These are phyloP conservation scores for Capitella teleta DNA, from an alignment of 1,140 invertebrate genomes.

Conservation along the genomic window DNA sequence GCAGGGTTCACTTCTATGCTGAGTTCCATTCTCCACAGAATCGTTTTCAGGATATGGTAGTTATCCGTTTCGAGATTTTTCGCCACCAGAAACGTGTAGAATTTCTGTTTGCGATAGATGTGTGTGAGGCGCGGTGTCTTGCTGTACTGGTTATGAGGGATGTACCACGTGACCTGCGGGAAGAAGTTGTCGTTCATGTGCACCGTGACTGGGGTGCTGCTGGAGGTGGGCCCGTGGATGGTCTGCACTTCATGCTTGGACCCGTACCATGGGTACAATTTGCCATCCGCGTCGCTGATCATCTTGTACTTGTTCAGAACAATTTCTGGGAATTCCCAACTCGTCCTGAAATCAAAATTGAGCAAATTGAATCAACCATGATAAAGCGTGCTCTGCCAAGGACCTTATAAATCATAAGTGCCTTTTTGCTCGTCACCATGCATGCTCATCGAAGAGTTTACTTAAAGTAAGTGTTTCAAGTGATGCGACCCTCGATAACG, in stretches of 20 bases:
- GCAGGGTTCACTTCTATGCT: slow-evolving; percentile 35
- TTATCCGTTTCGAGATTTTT: slow-evolving; percentile 34
- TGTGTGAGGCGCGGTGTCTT: slow-evolving; percentile 33
- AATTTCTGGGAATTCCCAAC: slow-evolving; percentile 42
- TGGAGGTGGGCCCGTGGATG: slow-evolving; percentile 34
- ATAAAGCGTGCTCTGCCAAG: too few species aligned
- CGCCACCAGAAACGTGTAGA: slow-evolving; percentile 39
- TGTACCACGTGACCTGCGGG: slow-evolving; percentile 41
- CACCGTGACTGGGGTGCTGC: slow-evolving; percentile 31
- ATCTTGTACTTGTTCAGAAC: slow-evolving; percentile 34
- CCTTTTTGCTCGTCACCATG: too few species aligned
- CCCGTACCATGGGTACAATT: slow-evolving; percentile 42
- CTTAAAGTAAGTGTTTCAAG: too few species aligned
- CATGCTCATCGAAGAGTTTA: too few species aligned
- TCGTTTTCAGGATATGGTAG: slow-evolving; percentile 28
- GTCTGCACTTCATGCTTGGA: slow-evolving; percentile 34
- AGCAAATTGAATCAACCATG: background rate
- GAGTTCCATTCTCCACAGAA: slow-evolving; percentile 37
- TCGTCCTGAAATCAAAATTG: slow-evolving; percentile 23
- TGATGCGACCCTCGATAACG: too few species aligned
- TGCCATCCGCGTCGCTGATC: slow-evolving; percentile 41
- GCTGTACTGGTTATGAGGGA: slow-evolving; percentile 31
- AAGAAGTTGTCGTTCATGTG: slow-evolving; percentile 44
- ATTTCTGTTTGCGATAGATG: slow-evolving; percentile 37
- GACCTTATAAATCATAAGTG: too few species aligned